Conservation (phyloP, 2,888 invertebrate genomes). For the Entomobrya proxima region DNA sequence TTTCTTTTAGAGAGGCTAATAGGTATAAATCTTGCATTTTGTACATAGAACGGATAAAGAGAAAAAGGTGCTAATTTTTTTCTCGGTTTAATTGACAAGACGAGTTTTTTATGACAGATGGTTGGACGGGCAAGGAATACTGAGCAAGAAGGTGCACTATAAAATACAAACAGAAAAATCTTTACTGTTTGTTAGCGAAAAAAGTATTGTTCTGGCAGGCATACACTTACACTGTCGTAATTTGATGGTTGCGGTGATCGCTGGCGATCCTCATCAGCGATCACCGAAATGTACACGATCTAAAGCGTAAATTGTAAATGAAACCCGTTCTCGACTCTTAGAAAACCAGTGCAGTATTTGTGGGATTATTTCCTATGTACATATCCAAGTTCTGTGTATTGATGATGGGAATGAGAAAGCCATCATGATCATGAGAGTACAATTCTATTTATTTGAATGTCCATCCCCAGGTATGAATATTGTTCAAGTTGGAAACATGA, state of each 20-base stretch:
- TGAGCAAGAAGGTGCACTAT: neutral
- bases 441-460: too few species aligned
- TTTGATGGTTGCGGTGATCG: conserved; percentile 25
- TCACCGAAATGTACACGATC: neutral
- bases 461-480: neutral
- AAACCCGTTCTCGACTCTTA: conserved; percentile 54
- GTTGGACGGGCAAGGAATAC: conserved; percentile 53
- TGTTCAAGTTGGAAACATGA: neutral
- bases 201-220: neutral
- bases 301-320: conserved; percentile 22
- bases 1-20: neutral
- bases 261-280: conserved; percentile 14
- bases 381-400: too few species aligned
- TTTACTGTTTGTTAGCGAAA: neutral
- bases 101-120: conserved; percentile 61
- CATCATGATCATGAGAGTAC: too few species aligned
- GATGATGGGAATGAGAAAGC: too few species aligned
- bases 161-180: neutral
- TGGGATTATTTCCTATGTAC: too few species aligned
- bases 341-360: conserved; percentile 59
- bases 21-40: neutral
- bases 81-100: conserved; percentile 59
- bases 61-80: conserved; percentile 59
- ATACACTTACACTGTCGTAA: neutral
- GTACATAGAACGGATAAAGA: too few species aligned